Evolutionary conservation across 2,113 vertebrate genomes (phyloP).

Genomic region (Cavia porcellus): DNA sequence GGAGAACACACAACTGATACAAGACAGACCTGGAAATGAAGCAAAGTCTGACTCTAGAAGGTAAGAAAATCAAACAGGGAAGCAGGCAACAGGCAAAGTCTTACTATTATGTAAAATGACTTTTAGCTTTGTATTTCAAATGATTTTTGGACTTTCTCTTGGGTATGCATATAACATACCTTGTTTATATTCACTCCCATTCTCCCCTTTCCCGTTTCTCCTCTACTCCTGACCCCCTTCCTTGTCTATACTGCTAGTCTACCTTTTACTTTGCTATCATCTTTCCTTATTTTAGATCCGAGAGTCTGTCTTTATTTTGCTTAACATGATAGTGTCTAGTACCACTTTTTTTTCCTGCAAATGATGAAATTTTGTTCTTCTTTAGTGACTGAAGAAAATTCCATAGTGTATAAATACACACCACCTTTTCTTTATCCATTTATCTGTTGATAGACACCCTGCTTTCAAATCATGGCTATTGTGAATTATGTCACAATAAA

Average conservation of each 20-base stretch:
- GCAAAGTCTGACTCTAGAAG: not conserved
- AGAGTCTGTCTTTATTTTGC: not conserved
- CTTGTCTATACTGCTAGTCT: not conserved
- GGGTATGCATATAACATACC: not conserved
- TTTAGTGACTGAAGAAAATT: not conserved
- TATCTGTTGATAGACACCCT: not conserved
- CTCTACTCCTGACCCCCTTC: not conserved
- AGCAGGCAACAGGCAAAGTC: not conserved
- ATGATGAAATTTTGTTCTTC: not conserved
- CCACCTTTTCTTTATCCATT: not conserved
- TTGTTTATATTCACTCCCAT: not conserved
- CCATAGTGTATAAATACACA: not conserved
- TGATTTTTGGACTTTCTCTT: not conserved
- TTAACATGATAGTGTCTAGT: not conserved
- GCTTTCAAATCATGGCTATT: not conserved
- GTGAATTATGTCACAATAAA: not conserved
- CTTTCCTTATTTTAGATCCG: not conserved
- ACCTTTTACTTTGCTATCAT: not conserved
- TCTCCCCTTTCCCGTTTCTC: not conserved
- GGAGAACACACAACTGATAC: not conserved
- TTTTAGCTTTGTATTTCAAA: not conserved
- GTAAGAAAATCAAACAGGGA: not conserved
- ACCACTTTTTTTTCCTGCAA: not conserved
- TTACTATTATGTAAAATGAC: not conserved
- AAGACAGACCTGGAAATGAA: not conserved